phyloP scores from a whole-genome alignment of 2,113 vertebrate genomes.

The Genyomyrus donnyi region DNA sequence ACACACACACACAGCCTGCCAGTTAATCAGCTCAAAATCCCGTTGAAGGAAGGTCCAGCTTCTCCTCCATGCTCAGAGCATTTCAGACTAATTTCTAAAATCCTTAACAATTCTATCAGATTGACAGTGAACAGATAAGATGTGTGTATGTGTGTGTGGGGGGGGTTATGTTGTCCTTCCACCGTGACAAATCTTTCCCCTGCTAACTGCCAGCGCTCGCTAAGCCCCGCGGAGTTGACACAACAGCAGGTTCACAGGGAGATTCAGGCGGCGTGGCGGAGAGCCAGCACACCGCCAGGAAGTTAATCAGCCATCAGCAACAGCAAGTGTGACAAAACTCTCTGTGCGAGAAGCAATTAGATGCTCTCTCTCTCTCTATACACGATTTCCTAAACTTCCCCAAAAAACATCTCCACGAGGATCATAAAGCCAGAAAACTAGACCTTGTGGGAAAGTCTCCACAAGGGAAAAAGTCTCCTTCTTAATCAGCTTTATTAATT shows the following conservation, averaged over 20 bases:
- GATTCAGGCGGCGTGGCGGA: background rate
- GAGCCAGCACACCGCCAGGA: background rate
- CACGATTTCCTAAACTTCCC: background rate
- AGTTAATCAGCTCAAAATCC: background rate
- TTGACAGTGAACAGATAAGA: background rate
- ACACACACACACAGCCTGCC: background rate
- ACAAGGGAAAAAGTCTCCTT: background rate
- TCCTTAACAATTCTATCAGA: background rate
- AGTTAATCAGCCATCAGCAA: background rate
- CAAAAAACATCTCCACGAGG: background rate
- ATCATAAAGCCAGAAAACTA: background rate
- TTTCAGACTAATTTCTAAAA: background rate
- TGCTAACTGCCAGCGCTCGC: background rate
- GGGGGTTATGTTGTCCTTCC: background rate
- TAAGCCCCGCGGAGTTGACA: background rate
- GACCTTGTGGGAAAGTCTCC: background rate
- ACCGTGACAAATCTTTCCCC: background rate
- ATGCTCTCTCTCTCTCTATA: background rate
- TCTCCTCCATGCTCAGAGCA: background rate
- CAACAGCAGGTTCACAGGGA: background rate
- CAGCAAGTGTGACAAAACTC: background rate
- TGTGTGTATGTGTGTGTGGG: background rate
- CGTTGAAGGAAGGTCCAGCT: background rate
- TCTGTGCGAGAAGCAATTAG: background rate
- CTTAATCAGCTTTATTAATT: background rate